Evolutionary conservation across 2,113 vertebrate genomes (phyloP).

Genomic region (Todiramphus saurophagus): DNA sequence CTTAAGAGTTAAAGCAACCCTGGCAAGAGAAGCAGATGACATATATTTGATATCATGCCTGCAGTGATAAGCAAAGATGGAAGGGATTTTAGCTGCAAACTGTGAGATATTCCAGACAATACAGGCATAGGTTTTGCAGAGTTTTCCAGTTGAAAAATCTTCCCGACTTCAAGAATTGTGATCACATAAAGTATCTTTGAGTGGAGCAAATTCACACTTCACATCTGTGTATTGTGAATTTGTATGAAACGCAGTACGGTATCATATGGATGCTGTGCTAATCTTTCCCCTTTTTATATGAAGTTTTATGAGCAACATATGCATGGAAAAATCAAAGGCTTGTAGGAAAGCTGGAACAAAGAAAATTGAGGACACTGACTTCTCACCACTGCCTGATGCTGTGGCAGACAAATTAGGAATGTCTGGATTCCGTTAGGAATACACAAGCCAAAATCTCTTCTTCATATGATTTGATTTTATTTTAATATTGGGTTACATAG

Average conservation of each 20-base stretch:
- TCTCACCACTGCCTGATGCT: neutral
- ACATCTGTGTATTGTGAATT: neutral
- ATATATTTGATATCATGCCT: slow-evolving; percentile 6
- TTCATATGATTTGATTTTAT: slow-evolving; percentile 29
- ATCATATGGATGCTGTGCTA: neutral
- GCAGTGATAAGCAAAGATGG: neutral
- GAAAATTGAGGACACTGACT: neutral
- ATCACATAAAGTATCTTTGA: neutral
- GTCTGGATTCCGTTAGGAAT: slow-evolving; percentile 46
- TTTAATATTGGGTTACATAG: slow-evolving; percentile 32
- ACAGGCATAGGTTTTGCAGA: neutral
- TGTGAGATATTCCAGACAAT: neutral
- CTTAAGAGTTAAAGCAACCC: neutral
- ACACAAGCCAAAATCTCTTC: slow-evolving; percentile 19
- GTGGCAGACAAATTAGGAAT: slow-evolving; percentile 27
- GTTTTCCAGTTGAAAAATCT: neutral
- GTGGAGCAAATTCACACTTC: neutral
- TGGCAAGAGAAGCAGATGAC: neutral
- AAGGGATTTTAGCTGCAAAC: slow-evolving; percentile 20
- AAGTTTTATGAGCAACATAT: neutral
- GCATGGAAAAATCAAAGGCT: neutral
- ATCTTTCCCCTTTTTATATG: neutral
- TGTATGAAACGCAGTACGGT: neutral
- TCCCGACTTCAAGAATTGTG: neutral
- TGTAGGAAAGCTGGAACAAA: neutral